phyloP scores from a whole-genome alignment of 2,888 invertebrate species.

The Poecilus cupreus region DNA sequence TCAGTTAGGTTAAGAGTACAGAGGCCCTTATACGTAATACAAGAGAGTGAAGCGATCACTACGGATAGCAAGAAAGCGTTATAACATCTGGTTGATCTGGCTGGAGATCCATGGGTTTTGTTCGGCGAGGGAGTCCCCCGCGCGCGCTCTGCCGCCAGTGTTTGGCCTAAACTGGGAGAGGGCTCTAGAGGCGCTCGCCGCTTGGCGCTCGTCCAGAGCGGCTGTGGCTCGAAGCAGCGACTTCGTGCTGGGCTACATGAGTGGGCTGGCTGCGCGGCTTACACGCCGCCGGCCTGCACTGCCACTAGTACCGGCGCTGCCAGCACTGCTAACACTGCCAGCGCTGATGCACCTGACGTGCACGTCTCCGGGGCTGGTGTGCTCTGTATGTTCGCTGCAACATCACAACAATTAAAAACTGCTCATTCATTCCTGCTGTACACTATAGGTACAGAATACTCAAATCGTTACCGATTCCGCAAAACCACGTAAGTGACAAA shows the following conservation, averaged over 20 bases:
- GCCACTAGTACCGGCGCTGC: neutral
- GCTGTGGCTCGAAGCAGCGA: conserved; percentile 38
- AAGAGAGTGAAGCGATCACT: conserved; percentile 43
- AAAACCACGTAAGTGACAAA: too few species aligned
- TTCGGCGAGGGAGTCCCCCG: neutral
- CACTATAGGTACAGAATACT: too few species aligned
- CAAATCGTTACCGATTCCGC: too few species aligned
- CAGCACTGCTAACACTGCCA: neutral
- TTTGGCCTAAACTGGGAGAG: neutral
- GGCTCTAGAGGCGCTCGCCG: too few species aligned
- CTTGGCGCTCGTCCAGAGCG: conserved; percentile 18
- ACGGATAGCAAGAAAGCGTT: conserved; percentile 52
- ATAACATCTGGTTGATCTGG: neutral
- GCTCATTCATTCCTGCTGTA: too few species aligned
- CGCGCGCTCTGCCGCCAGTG: neutral
- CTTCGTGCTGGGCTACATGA: neutral
- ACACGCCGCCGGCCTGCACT: neutral
- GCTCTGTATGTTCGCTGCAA: conserved; percentile 6
- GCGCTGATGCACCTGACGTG: neutral
- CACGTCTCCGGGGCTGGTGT: neutral
- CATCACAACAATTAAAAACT: too few species aligned
- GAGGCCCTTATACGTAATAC: conserved; percentile 23
- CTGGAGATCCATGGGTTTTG: conserved; percentile 1
- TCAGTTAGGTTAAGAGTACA: neutral
- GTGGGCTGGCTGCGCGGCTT: neutral